Percentiles rank a stretch among this genome's conserved stretches.
These are phyloP conservation scores for Dryadula phaetusa DNA, from an alignment of 2,888 invertebrate species.

Conservation along the genomic window DNA sequence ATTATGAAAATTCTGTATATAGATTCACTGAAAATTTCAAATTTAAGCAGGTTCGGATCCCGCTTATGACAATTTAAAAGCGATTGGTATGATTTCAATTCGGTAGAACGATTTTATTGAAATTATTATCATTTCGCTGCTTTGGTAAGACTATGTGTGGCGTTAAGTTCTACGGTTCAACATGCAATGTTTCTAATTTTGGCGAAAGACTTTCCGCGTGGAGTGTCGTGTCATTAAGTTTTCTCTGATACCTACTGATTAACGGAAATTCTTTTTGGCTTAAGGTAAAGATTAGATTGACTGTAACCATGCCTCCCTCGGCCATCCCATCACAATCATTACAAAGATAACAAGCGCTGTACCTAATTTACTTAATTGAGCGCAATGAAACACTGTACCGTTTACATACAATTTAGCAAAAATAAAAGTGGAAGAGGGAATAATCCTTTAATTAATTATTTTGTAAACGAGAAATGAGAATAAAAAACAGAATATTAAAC, in stretches of 20 bases:
- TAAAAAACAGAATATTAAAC: background rate
- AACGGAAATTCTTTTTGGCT: background rate
- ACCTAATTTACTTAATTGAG: slow-evolving; percentile 1
- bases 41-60: too few species aligned
- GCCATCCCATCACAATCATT: slow-evolving; percentile 13
- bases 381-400: slow-evolving; percentile 1
- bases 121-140: too few species aligned
- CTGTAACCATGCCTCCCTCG: background rate
- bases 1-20: background rate
- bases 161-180: too few species aligned
- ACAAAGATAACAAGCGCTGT: slow-evolving; percentile 7
- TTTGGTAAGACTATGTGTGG: too few species aligned
- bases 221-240: too few species aligned
- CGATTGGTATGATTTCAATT: too few species aligned
- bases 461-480: background rate
- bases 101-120: too few species aligned
- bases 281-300: background rate
- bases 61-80: too few species aligned
- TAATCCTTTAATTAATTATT: slow-evolving; percentile 10
- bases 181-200: too few species aligned
- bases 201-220: too few species aligned
- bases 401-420: slow-evolving; percentile 4
- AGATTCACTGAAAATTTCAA: too few species aligned
- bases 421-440: background rate
- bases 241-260: too few species aligned